These are phyloP conservation scores for Rousettus madagascariensis DNA, from an alignment of 2,797 vertebrate species.

Conservation along the genomic window DNA sequence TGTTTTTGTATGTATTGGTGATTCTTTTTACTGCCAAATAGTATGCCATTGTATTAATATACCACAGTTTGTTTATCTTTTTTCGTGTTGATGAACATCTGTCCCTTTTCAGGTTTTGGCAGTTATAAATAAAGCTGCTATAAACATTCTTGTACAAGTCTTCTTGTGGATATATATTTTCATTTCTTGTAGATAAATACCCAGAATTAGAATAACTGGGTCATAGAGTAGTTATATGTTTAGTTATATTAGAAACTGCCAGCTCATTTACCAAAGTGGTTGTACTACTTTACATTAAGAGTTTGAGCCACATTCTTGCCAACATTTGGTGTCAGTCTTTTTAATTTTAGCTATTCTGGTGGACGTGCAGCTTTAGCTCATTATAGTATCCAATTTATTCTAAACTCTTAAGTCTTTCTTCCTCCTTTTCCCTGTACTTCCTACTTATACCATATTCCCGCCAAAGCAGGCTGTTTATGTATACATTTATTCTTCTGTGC, in stretches of 20 bases:
- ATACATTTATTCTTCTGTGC: not conserved
- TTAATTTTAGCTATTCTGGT: not conserved
- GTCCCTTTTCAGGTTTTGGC: constrained; percentile 11
- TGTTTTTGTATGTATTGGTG: not conserved
- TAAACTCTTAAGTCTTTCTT: not conserved
- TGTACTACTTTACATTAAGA: constrained; percentile 11
- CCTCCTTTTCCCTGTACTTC: not conserved
- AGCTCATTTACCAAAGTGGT: not conserved
- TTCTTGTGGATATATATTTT: constrained; percentile 14
- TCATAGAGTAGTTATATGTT: not conserved
- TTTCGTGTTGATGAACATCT: not conserved
- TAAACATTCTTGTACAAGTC: not conserved
- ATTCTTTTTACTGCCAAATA: not conserved
- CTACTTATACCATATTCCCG: not conserved
- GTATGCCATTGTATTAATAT: constrained; percentile 17
- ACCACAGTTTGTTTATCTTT: not conserved
- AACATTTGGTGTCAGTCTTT: constrained; percentile 23
- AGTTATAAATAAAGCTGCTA: not conserved
- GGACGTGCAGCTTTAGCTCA: not conserved
- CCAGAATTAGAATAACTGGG: not conserved
- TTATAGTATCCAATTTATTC: not conserved
- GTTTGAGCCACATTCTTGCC: not conserved
- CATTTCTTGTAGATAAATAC: not conserved
- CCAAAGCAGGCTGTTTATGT: not conserved
- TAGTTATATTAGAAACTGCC: constrained; percentile 25